A percentile compares a stretch with the other conserved stretches of the same genome.
Evolutionary conservation across 2,797 vertebrate species (phyloP).

Genomic region (Limnodromus scolopaceus): DNA sequence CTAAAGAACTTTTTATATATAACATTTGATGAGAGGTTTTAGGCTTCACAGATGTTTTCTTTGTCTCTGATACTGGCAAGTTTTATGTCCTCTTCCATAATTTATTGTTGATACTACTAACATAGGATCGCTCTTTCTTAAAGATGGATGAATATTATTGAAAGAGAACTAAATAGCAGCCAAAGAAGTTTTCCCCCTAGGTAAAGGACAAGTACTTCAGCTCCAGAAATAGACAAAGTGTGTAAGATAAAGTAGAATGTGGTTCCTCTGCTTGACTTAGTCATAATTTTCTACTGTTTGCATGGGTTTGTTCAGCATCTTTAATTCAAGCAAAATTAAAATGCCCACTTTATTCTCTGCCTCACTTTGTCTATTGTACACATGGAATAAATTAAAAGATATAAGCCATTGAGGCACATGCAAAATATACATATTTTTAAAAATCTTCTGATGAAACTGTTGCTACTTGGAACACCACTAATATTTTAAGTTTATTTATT

Average conservation of each 20-base stretch:
- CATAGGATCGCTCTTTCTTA: background rate
- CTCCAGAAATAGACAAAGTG: background rate
- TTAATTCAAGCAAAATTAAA: background rate
- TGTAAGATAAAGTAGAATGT: background rate
- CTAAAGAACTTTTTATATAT: background rate
- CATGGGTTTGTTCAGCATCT: background rate
- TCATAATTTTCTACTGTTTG: background rate
- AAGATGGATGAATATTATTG: background rate
- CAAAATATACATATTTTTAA: background rate
- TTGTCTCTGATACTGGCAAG: background rate
- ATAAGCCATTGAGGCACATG: background rate
- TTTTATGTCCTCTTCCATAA: background rate
- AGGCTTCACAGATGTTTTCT: background rate
- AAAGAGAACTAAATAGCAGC: background rate
- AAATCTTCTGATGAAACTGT: background rate
- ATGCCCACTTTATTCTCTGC: background rate
- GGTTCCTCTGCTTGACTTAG: background rate
- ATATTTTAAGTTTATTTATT: background rate
- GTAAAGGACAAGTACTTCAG: background rate
- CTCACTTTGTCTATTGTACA: background rate
- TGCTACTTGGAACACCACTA: background rate
- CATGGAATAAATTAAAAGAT: background rate
- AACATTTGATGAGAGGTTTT: background rate
- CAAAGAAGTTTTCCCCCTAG: accelerated
- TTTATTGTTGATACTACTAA: background rate